Evolutionary conservation across 2,797 vertebrate species (phyloP).

Genomic region (Remorina albescens): DNA sequence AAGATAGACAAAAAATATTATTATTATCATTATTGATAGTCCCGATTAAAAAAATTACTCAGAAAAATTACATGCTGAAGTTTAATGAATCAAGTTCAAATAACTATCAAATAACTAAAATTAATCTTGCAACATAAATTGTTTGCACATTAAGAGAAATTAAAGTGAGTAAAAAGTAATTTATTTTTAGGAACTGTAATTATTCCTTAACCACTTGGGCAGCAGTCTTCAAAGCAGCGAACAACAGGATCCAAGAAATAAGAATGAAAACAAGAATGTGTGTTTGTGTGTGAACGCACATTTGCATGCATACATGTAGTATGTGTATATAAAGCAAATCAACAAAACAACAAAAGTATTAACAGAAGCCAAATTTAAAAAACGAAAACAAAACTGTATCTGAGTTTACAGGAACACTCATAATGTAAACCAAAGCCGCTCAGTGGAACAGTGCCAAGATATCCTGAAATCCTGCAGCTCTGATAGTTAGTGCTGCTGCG

Average conservation of each 20-base stretch:
- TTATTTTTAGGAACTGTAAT: no score
- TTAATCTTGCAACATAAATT: neutral
- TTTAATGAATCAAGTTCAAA: neutral
- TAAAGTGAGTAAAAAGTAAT: no score
- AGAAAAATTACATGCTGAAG: neutral
- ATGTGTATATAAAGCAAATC: neutral
- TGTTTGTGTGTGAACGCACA: no score
- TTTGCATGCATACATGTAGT: neutral
- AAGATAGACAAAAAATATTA: no score
- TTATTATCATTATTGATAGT: no score
- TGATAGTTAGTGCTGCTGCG: conserved; percentile 43
- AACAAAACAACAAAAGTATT: neutral
- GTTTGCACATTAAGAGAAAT: neutral
- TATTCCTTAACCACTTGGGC: no score
- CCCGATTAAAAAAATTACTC: no score
- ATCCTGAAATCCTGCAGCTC: conserved; percentile 39
- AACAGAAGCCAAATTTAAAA: neutral
- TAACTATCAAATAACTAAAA: neutral
- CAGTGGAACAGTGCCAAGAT: conserved; percentile 20
- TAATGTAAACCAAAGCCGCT: conserved; percentile 32
- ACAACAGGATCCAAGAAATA: no score
- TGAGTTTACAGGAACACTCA: conserved; percentile 16
- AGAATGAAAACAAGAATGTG: neutral
- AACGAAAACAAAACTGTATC: neutral
- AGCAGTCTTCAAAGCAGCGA: no score